Evolutionary conservation across 2,888 invertebrate species (phyloP).

Genomic region (Zhuqinia jingwanae): DNA sequence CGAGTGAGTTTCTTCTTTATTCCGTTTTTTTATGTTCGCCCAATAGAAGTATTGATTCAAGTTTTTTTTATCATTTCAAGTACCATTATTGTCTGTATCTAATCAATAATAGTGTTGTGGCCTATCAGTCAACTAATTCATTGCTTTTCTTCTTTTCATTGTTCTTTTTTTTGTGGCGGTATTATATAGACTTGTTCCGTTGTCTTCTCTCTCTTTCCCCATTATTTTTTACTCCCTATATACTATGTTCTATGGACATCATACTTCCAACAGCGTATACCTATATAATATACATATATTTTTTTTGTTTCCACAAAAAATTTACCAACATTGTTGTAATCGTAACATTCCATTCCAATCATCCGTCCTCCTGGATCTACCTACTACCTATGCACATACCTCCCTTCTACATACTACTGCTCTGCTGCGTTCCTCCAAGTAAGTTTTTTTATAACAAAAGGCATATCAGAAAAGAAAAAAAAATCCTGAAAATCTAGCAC

Average conservation of each 20-base stretch:
- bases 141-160: conserved; percentile 9
- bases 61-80: conserved; percentile 19
- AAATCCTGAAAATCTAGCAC: conserved; percentile 39
- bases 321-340: conserved; percentile 19
- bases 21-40: background rate
- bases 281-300: too few relatives aligned
- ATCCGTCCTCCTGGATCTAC: background rate
- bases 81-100: conserved; percentile 27
- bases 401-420: background rate
- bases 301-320: background rate
- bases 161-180: background rate
- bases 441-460: conserved; percentile 37
- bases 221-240: too few relatives aligned
- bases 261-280: too few relatives aligned
- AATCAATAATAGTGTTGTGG: conserved; percentile 52
- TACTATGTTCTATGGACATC: too few relatives aligned
- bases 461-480: conserved; percentile 2
- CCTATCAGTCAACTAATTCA: conserved; percentile 57
- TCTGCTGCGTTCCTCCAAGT: conserved; percentile 29
- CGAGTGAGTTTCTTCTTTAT: too few relatives aligned
- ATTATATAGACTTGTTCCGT: too few relatives aligned
- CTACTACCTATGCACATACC: background rate
- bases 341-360: conserved; percentile 33
- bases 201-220: too few relatives aligned
- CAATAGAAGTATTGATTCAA: conserved; percentile 24